A percentile compares a stretch with the other conserved stretches of the same genome.
Conservation (phyloP, 2,888 invertebrate genomes). For the Hoplodrina ambigua region DNA sequence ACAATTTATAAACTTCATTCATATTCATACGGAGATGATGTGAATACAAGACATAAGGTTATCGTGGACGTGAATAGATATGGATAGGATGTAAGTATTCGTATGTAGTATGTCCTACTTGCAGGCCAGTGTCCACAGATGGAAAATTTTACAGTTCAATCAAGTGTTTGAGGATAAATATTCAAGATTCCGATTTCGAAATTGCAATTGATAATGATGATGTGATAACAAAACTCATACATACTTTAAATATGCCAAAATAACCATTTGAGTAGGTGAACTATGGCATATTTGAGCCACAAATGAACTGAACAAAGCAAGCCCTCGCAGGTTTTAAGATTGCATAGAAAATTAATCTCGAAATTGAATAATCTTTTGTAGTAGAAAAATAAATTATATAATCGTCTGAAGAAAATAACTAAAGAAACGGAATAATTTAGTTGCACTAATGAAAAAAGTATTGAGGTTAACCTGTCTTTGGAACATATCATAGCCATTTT, state of each 20-base stretch:
- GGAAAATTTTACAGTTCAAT: slow-evolving; percentile 42
- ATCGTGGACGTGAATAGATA: slow-evolving; percentile 41
- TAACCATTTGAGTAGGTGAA: not conserved
- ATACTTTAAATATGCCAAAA: not conserved
- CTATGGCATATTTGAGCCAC: not conserved
- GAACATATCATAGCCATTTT: no score
- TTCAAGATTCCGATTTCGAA: not conserved
- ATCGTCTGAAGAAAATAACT: not conserved
- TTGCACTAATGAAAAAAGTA: not conserved
- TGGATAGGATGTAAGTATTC: slow-evolving; percentile 33
- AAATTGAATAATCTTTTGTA: not conserved
- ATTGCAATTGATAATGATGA: not conserved
- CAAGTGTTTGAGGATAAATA: not conserved
- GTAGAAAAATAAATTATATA: not conserved
- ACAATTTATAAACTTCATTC: slow-evolving; percentile 44
- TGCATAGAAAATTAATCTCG: not conserved
- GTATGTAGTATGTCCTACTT: slow-evolving; percentile 42
- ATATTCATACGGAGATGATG: slow-evolving; percentile 35
- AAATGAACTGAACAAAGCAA: not conserved
- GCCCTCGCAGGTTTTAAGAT: not conserved
- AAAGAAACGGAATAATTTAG: not conserved
- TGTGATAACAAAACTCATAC: not conserved
- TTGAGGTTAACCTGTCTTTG: no score
- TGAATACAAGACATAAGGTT: slow-evolving; percentile 44
- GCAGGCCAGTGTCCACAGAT: slow-evolving; percentile 38